A percentile compares a stretch with the other conserved stretches of the same genome.
These are phyloP conservation scores for Pseudomyrmex gracilis DNA, from an alignment of 1,140 invertebrate species.

Conservation along the genomic window DNA sequence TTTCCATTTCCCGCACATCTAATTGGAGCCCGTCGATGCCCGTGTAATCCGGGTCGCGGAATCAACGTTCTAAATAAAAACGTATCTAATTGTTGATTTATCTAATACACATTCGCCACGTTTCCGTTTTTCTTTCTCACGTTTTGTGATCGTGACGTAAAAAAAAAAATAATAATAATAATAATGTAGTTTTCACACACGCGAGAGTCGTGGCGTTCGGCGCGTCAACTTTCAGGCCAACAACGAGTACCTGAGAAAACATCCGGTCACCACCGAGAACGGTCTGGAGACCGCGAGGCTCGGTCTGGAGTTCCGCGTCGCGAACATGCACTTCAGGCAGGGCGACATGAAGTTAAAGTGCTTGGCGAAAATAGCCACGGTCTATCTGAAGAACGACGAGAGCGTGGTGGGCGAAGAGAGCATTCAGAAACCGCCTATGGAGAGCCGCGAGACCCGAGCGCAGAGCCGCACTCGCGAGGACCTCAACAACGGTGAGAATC, in stretches of 20 bases:
- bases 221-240: constrained; percentile 83
- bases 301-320: constrained; percentile 90
- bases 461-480: constrained; percentile 79
- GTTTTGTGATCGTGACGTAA: background rate
- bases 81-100: constrained; percentile 27
- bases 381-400: constrained; percentile 93
- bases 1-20: constrained; percentile 39
- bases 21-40: constrained; percentile 46
- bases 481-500: constrained; percentile 70
- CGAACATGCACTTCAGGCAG: constrained; percentile 91
- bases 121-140: background rate
- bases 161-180: background rate
- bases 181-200: background rate
- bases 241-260: constrained; percentile 84
- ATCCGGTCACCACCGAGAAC: constrained; percentile 75
- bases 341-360: constrained; percentile 95
- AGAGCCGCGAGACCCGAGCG: constrained; percentile 87
- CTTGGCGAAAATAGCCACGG: constrained; percentile 93
- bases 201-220: background rate
- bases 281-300: constrained; percentile 91
- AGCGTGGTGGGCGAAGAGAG: constrained; percentile 90
- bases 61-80: constrained; percentile 34
- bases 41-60: constrained; percentile 44
- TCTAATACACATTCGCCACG: background rate
- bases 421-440: constrained; percentile 88